Base-by-base conservation (phyloP, 2,888 invertebrate genomes). In the Drosophila bunnanda region DNA sequence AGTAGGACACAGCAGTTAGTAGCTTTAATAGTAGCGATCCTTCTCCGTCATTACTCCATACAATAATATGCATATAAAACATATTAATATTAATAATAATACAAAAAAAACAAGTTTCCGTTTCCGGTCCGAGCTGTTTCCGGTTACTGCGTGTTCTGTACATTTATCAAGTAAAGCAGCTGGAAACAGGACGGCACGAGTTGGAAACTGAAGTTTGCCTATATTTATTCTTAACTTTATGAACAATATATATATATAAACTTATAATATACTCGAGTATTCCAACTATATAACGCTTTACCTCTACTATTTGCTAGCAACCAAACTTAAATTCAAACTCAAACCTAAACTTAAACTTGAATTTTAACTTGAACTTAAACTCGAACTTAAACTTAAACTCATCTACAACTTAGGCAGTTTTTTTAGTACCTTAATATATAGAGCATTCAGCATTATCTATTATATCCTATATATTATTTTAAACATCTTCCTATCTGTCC, bases 241-340 rank as follows among this genome's bases (percentile, higher is more conserved):
- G 56, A n/a, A 32, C 54, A 48, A 58, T 34, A 64, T 46, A 66
- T 54, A 61, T 54, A 53, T 25, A 28, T 55, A 54, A 39, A 44
- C 25, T 56, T 61, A 69, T 50, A 30, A 48, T 41, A 46, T 62
- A 68, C 56, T 55, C 39, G 50, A 73, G 43, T 53, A 70, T 62
- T 44, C 28, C 15, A 66, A 64, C 61, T 70, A 46, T 76, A 76
- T 57, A 69, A 72, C 65, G 71, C 71, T 72, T 72, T 72, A 72
- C 39, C 56, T 73, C 53, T 64, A 73, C 44, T 72, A 52, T 71
- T 65, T 73, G 71, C 71, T 71, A 71, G 56, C 55, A 55, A 71
- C 55, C 41, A 68, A 68, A 65, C 28, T 64, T 12, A 43, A 72
- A 46, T 28, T 67, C 38, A 43, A 61, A 46, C 48, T 65, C 8